phyloP scores from a whole-genome alignment of 2,797 vertebrate species.

The Sciurus vulgaris region DNA sequence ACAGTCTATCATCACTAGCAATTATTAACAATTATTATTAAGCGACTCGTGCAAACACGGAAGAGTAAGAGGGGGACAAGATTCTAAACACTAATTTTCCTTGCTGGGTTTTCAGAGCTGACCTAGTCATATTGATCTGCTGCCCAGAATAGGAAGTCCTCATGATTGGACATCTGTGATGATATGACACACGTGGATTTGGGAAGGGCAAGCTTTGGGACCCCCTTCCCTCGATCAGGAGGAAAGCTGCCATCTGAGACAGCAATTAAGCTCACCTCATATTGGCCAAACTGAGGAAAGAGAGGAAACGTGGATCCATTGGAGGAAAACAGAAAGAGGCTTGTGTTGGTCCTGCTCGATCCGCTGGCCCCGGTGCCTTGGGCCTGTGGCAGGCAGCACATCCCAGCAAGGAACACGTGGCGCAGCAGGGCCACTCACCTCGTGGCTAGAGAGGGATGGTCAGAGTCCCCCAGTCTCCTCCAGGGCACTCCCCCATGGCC shows the following conservation, averaged over 20 bases:
- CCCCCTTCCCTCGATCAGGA: neutral
- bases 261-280: neutral
- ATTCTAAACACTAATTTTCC: neutral
- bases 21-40: neutral
- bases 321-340: neutral
- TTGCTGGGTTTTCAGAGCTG: neutral
- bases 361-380: neutral
- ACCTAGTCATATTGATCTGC: neutral
- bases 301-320: neutral
- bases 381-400: neutral
- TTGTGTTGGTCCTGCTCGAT: neutral
- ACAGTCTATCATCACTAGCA: neutral
- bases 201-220: neutral
- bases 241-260: slow-evolving; percentile 8
- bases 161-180: neutral
- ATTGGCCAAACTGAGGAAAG: neutral
- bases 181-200: neutral
- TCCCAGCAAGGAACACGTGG: neutral
- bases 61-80: neutral
- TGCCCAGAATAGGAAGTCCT: neutral
- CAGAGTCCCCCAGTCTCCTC: neutral
- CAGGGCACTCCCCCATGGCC: neutral
- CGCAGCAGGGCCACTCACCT: neutral
- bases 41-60: slow-evolving; percentile 8
- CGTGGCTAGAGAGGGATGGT: neutral